Conservation (phyloP, 2,113 vertebrate species). For the Ramphastos sulfuratus region DNA sequence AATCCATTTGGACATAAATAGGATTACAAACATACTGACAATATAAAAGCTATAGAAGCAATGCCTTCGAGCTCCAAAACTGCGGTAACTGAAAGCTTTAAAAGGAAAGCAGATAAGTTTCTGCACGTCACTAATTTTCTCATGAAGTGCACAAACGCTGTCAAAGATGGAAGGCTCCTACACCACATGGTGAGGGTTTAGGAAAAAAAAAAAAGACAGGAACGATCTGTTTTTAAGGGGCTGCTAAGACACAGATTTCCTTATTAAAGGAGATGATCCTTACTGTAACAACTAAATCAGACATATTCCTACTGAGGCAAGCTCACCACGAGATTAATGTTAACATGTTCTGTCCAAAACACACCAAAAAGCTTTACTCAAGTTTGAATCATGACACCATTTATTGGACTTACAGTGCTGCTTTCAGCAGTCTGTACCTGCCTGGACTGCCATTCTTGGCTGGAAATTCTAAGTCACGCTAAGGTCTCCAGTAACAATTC, state of each 20-base stretch:
- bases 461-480: not conserved
- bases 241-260: slow-evolving; percentile 42
- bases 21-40: slow-evolving; percentile 58
- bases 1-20: slow-evolving; percentile 55
- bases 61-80: not conserved
- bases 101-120: not conserved
- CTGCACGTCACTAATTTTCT: not conserved
- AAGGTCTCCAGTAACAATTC: not conserved
- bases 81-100: not conserved
- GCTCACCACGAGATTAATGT: not conserved
- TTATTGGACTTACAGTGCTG: not conserved
- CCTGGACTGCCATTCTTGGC: not conserved
- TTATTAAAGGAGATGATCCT: slow-evolving; percentile 49
- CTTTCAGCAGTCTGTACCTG: not conserved
- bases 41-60: slow-evolving; percentile 32
- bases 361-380: not conserved
- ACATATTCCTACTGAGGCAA: not conserved
- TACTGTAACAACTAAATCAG: slow-evolving; percentile 1
- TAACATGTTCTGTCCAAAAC: not conserved
- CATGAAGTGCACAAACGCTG: accelerated
- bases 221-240: not conserved
- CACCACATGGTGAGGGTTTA: not conserved
- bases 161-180: not conserved
- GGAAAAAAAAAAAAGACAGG: not conserved
- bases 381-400: not conserved